Base-by-base conservation (phyloP, 2,113 vertebrate species). In the Mesocricetus auratus region DNA sequence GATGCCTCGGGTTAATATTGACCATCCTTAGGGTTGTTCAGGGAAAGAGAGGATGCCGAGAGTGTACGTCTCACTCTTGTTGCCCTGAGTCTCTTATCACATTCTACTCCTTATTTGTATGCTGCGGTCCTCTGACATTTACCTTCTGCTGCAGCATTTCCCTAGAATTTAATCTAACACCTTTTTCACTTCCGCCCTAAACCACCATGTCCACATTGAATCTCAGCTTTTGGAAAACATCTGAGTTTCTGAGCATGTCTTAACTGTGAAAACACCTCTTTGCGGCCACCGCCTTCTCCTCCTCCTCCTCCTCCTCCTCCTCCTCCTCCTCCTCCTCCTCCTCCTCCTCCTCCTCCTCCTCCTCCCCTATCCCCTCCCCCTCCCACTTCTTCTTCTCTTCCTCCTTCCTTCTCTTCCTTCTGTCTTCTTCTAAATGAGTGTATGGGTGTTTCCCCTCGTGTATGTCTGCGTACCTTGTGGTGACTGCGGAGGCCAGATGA, bases 181-280 rank as follows among this genome's bases (percentile, higher is more conserved):
- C 36, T 17, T 86, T 93, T 89, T 88, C 24, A 19, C 71, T 89
- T 93, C 39, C 77, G 56, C 82, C 33, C 69, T 47, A 21, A 2
- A 81, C 50, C 50, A 73, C 42, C 77, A 22, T 3, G 17, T 89
- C 58, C 73, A 58, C 79, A 13, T 91, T 79, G 96, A 91, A 73
- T 90, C 92, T 66, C 47, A 86, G 62, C 73, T 69, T 96, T 78
- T 86, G 60, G 42, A 74, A 89, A 94, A 39, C 45, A 82, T 42
- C 73, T 86, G 81, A 96, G 26, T 96, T 92, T 60, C 75, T 97
- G 60, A 79, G 13, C 82, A 42, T 64, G 68, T 60, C 45, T 94
- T 91, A 86, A 4, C 39, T 42, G 11, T 73, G 64, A 92, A 50
- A 94, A 71, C 12, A 86, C 24, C 39, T 94, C 45, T 16, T 60